These are phyloP conservation scores for Lepidothrix coronata DNA, from an alignment of 2,113 vertebrate species.

Conservation along the genomic window DNA sequence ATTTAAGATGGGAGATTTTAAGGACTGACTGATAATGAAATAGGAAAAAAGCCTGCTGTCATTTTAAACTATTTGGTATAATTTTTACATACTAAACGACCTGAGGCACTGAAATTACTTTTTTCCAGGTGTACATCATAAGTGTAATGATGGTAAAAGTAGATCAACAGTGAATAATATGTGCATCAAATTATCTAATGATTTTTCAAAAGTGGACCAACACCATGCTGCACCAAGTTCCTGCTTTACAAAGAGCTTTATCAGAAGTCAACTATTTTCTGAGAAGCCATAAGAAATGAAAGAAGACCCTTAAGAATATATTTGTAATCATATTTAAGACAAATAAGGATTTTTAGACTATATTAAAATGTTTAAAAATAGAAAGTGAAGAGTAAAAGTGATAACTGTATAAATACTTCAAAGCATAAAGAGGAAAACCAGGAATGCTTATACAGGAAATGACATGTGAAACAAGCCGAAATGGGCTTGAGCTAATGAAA, in stretches of 20 bases:
- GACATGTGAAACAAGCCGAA: not conserved
- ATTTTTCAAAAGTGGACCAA: not conserved
- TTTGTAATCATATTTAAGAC: not conserved
- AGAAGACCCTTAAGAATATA: not conserved
- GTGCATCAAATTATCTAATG: not conserved
- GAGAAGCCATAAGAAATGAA: not conserved
- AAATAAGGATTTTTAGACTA: not conserved
- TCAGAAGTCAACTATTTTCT: not conserved
- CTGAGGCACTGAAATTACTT: not conserved
- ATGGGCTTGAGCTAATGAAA: slow-evolving; percentile 18
- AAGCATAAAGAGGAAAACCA: not conserved
- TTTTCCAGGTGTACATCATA: not conserved
- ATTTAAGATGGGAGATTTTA: not conserved
- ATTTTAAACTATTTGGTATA: not conserved
- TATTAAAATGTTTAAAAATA: not conserved
- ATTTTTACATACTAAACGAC: not conserved
- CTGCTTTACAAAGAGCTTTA: not conserved
- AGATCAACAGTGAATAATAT: not conserved
- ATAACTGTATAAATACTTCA: not conserved
- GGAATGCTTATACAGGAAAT: slow-evolving; percentile 13
- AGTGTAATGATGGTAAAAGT: not conserved
- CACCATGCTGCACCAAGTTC: not conserved
- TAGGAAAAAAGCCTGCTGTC: not conserved
- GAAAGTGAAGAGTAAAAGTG: not conserved
- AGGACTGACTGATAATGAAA: not conserved